Evolutionary conservation across 1,140 invertebrate species (phyloP), one percentile per base, ranked within the genome.

Genomic region (Drosophila dunni): DNA sequence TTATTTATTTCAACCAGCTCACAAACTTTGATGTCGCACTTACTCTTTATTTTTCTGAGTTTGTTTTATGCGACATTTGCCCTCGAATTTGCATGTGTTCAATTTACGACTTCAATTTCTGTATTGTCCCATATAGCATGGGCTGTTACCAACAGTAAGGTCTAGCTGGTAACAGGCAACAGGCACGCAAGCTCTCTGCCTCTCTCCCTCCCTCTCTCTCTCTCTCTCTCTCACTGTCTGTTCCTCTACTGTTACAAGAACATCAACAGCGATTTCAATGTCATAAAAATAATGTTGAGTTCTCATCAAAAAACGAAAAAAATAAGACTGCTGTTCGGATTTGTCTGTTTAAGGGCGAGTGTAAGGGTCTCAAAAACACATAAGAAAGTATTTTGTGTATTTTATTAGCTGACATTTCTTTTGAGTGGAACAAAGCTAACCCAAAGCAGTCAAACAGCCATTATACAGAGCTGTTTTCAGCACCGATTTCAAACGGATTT

Each of bases 261-360:
- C 67, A 86, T 79, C 83, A 82, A 75, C 68, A 82, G 64, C 71
- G 45, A 71, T 88, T 85, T 88, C 76, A 86, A 88, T 82, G 83
- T 58, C 82, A 88, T 82, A 61, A 88, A 82, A 82, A 71, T 54
- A 66, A 79, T 79, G 83, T 79, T 82, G 67, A 77, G 71, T 79
- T 79, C 57, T 67, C 34, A 82, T 88, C 68, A 79, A 79, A 79
- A 61, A 64, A 36, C 48, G 50, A 58, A 40, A 61, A 61, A 64
- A 36, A 53, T 54, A 58, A 40, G 54, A 50, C 64, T 58, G 53
- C 29, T 64, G 29, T 69, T 57, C 11, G 63, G 58, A 57, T 69
- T 75, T 69, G 42, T 54, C 33, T 46, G 24, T 44, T 34, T 48
- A 36, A 44, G 24, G 24, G 24, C 24, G 24, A 29, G 24, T 42